Percentiles rank a stretch among this genome's conserved stretches.
Conservation (phyloP, 2,113 vertebrate genomes). For the Caretta caretta region DNA sequence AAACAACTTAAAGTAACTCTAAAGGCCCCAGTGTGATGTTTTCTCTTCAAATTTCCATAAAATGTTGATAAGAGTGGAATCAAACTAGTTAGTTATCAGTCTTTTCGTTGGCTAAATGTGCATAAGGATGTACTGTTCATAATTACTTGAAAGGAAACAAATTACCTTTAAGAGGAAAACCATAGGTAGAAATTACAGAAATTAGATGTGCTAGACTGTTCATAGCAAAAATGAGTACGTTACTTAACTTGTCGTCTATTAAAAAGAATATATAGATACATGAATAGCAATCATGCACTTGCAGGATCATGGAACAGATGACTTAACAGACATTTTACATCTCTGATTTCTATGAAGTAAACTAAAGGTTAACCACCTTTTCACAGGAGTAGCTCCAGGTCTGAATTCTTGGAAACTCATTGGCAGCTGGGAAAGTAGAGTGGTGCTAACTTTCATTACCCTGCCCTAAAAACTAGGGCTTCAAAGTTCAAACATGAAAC, state of each 20-base stretch:
- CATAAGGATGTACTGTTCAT: conserved; percentile 81
- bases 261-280: conserved; percentile 15
- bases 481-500: neutral
- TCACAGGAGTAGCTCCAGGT: neutral
- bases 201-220: conserved; percentile 78
- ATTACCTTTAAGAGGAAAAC: conserved; percentile 85
- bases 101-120: conserved; percentile 71
- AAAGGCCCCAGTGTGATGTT: conserved; percentile 79
- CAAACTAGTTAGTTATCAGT: conserved; percentile 81
- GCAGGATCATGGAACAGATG: neutral
- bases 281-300: neutral
- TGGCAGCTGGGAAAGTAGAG: neutral
- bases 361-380: neutral
- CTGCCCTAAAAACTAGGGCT: neutral
- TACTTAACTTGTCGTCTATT: conserved; percentile 28
- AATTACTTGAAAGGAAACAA: conserved; percentile 86
- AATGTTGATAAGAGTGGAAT: conserved; percentile 80
- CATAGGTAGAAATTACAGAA: conserved; percentile 86
- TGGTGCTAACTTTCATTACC: neutral
- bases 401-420: neutral
- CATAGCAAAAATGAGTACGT: conserved; percentile 56
- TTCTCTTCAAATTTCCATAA: conserved; percentile 79
- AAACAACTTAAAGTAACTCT: conserved; percentile 81
- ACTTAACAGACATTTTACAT: neutral
- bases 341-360: neutral